These are phyloP conservation scores for Ptilorrhoa leucosticta DNA, from an alignment of 2,113 vertebrate genomes.

Conservation along the genomic window DNA sequence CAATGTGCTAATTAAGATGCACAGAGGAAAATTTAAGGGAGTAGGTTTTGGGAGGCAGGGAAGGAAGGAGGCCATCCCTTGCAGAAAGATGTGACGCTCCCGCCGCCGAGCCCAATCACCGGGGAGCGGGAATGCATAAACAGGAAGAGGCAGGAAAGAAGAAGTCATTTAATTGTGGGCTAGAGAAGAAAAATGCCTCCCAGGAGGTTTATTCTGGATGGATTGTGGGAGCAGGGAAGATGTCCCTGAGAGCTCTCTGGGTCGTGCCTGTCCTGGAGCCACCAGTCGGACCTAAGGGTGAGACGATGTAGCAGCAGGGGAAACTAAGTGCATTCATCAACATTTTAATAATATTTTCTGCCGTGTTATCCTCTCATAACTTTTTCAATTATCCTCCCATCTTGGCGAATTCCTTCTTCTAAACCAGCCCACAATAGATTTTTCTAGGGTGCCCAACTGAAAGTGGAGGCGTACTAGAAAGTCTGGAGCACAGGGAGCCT, in stretches of 20 bases:
- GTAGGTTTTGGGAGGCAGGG: neutral
- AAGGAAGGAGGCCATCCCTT: neutral
- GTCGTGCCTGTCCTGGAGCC: neutral
- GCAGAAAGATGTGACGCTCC: neutral
- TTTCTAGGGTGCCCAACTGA: neutral
- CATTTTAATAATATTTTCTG: neutral
- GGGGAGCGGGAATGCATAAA: neutral
- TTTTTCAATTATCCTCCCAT: neutral
- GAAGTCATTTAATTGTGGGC: constrained; percentile 22
- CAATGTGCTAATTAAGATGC: neutral
- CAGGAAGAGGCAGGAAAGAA: constrained; percentile 27
- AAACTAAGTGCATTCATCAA: neutral
- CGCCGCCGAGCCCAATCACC: neutral
- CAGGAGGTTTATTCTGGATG: neutral
- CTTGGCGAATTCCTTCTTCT: neutral
- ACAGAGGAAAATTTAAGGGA: neutral
- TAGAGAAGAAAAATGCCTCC: neutral
- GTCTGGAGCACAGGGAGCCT: neutral
- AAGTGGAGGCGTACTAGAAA: neutral
- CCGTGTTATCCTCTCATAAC: neutral
- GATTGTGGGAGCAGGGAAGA: neutral
- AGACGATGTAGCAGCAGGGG: neutral
- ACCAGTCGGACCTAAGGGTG: neutral
- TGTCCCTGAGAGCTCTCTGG: neutral
- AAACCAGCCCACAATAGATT: neutral